Base-by-base conservation (phyloP, 2,888 invertebrate species). In the Aethes cnicana region DNA sequence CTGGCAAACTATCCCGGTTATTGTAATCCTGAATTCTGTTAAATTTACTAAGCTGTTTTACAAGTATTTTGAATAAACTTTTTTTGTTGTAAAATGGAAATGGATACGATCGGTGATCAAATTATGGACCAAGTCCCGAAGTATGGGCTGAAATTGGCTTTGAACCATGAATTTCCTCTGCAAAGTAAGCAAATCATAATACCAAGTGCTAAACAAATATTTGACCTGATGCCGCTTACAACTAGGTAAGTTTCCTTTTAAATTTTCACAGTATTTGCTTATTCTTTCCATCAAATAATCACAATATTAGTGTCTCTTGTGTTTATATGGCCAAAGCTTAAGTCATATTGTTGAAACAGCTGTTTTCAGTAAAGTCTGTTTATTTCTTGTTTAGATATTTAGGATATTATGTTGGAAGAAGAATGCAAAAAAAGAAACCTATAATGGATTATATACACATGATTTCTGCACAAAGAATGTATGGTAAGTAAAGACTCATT, bases 361-460 rank as follows among this genome's bases (percentile, higher is more conserved):
- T 12, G 4, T 28, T 28, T 28, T 11, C 9, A 1, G 3, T 12
- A 28, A 14, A 14, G 16, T 7, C 48, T 41, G 37, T 39, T 53
- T 55, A 56, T 87, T 87, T 36, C 69, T n/a, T n/a, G n/a, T n/a
- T n/a, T n/a, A 96, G 96, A 76, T 96, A 96, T 81, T 64, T 94
- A 2, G 90, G 92, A 63, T 95, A 94, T 77, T 94, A 93, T 74
- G 83, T 94, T 66, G 92, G 91, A 61, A 90, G 91, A 55, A 90
- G 82, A 68, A 89, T 93, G 60, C 91, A 92, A 68, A 93, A 93
- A 59, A 92, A 92, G 66, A 90, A 91, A 32, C 93, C 94, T 8
- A 91, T 95, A 47, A 97, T 97, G 94, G 96, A 97, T 81, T 95
- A 94, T 74, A 72, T 95, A 37, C 89, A 92, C 61, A 88, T 93